phyloP scores from a whole-genome alignment of 2,888 invertebrate genomes.

The Balanococcus diminutus region DNA sequence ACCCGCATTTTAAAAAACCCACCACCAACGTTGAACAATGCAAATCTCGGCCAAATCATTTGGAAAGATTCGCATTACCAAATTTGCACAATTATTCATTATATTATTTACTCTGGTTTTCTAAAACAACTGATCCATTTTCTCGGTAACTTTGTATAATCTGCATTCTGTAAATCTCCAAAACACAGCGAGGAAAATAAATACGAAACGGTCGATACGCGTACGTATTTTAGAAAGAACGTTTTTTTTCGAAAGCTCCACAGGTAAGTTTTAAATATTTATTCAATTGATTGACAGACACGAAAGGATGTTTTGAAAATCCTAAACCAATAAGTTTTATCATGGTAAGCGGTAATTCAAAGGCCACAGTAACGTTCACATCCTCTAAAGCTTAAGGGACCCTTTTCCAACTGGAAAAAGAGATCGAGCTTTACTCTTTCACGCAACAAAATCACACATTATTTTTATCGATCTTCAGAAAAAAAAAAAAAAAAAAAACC shows the following conservation, averaged over 20 bases:
- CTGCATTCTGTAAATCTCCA: background rate
- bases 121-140: background rate
- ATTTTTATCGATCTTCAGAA: background rate
- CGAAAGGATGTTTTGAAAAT: background rate
- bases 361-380: background rate
- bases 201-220: background rate
- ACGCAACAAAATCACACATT: background rate
- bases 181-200: background rate
- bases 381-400: background rate
- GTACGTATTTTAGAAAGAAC: constrained; percentile 2
- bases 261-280: constrained; percentile 17
- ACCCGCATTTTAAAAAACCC: no score
- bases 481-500: background rate
- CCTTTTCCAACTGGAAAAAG: background rate
- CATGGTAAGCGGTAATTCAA: background rate
- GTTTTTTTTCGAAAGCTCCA: background rate
- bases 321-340: constrained; percentile 25
- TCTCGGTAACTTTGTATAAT: background rate
- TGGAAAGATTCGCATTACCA: background rate
- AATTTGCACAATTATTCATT: background rate
- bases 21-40: no score
- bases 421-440: background rate
- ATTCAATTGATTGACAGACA: constrained; percentile 20
- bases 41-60: background rate
- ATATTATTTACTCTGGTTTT: background rate